Base-by-base conservation (phyloP, 2,113 vertebrate species). In the Cryptoleucopteryx plumbea region DNA sequence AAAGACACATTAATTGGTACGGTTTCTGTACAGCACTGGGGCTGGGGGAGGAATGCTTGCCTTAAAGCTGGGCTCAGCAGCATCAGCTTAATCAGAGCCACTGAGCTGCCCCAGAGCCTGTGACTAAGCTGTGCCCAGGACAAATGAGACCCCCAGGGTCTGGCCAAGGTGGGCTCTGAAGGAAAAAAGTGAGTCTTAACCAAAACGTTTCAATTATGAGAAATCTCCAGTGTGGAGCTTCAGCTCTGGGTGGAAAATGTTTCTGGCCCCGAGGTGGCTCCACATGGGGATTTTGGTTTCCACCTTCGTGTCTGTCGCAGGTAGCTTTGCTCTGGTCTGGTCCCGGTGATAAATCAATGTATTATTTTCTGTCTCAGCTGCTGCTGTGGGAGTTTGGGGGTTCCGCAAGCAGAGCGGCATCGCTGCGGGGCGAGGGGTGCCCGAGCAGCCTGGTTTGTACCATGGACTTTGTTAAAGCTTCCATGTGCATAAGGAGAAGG, bases 1-100 rank as follows among this genome's bases (percentile, higher is more conserved):
- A 9, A 17, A 36, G 31, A 15, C 1, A 0, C 0, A 0, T 38
- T 40, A 0, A 0, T 31, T 13, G 45, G 63, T 29, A 7, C 0
- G 17, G 36, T 10, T 73, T 50, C 20, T 43, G 56, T 32, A 3
- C 18, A 0, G 63, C 23, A 0, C 58, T 5, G 59, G 27, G 26
- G 53, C 62, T 31, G 56, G 21, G 21, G 52, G 22, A 27, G 45
- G 25, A 27, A 15, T 5, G 10, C 11, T 59, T 13, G 58, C 66
- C 36, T 5, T 16, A 15, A 9, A 62, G n/a, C n/a, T 16, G 82
- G 15, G 45, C 62, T 50, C n/a, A 63, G 84, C 70, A 14, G n/a
- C 65, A 2, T 0, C 7, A 5, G 56, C 38, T 38, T 2, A 1
- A 13, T 7, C 12, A 1, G 32, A 6, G 65, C 42, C 11, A 3